Evolutionary conservation across 2,113 vertebrate genomes (phyloP), one percentile per base, ranked within the genome.

Genomic region (Rattus norvegicus): DNA sequence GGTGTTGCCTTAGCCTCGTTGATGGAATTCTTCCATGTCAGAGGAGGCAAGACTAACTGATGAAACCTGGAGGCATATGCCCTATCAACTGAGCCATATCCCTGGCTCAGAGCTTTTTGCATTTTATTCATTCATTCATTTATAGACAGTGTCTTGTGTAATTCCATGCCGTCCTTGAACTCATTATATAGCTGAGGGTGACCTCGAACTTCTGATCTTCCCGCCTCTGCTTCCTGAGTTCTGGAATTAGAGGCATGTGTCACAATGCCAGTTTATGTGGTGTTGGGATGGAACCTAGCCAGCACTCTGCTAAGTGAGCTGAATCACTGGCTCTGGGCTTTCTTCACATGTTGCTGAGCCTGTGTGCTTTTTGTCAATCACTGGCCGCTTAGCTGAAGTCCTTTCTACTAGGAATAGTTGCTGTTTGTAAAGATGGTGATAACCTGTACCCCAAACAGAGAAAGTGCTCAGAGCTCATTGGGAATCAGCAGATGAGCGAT

Each of bases 381-480:
- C 28, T 85, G 65, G n/a, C 65, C 19, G 28, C 26, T 88, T 70
- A 10, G 80, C 54, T 87, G 61, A 24, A 91, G 56, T 14, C 59
- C n/a, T 95, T 86, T 59, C 14, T 93, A 5, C 20, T 43, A 30
- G 89, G 91, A 63, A 69, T 17, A 73, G 59, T 75, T 96, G 65
- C 69, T 85, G 16, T 87, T 52, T 36, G 49, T 79, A 0, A 54
- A 28, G 61, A 28, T 76, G 49, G 17, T 22, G 65, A 19, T 88
- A 43, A 20, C 26, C 43, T 65, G 33, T 72, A 43, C 90, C 87
- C 83, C 89, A 87, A 91, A 75, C 39, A 65, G 22, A 90, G 54
- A 17, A 54, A n/a, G 39, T 69, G 13, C 63, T 84, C 39, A 47
- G 73, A 70, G 8, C 20, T 39, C 47, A 19, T 17, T 75, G 47